phyloP scores from a whole-genome alignment of 2,113 vertebrate species.

The Nestor notabilis region DNA sequence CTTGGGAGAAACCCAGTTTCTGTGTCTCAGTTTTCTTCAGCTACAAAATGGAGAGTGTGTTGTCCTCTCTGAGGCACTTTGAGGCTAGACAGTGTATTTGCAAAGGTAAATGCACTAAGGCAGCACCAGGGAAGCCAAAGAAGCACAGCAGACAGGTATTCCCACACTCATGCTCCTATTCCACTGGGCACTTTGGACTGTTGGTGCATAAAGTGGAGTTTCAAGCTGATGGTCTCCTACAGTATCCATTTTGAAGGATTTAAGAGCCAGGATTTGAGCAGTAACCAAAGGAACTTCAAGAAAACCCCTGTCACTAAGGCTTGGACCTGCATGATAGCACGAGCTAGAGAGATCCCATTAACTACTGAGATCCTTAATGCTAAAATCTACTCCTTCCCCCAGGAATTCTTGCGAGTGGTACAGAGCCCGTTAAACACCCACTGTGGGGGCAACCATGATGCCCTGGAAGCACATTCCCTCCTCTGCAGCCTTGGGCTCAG shows the following conservation, averaged over 20 bases:
- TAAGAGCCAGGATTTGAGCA: background rate
- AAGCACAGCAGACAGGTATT: background rate
- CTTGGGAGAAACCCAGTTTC: background rate
- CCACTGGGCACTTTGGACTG: background rate
- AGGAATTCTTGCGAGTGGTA: rapidly evolving
- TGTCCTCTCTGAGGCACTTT: background rate
- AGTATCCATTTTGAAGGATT: background rate
- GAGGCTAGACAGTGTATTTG: background rate
- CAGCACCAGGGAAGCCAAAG: background rate
- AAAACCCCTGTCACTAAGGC: background rate
- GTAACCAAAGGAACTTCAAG: background rate
- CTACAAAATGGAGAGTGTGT: rapidly evolving
- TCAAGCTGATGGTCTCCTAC: background rate
- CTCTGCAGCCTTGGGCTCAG: background rate
- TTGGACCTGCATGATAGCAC: rapidly evolving
- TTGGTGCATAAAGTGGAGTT: rapidly evolving
- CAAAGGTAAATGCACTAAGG: background rate
- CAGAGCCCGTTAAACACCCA: rapidly evolving
- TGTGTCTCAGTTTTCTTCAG: background rate
- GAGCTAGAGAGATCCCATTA: background rate
- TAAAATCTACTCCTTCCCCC: rapidly evolving
- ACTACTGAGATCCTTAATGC: rapidly evolving
- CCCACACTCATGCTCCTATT: background rate
- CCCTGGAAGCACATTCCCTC: rapidly evolving
- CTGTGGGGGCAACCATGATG: rapidly evolving